Evolutionary conservation across 2,113 vertebrate genomes (phyloP), one percentile per base, ranked within the genome.

Genomic region (Mastomys coucha): DNA sequence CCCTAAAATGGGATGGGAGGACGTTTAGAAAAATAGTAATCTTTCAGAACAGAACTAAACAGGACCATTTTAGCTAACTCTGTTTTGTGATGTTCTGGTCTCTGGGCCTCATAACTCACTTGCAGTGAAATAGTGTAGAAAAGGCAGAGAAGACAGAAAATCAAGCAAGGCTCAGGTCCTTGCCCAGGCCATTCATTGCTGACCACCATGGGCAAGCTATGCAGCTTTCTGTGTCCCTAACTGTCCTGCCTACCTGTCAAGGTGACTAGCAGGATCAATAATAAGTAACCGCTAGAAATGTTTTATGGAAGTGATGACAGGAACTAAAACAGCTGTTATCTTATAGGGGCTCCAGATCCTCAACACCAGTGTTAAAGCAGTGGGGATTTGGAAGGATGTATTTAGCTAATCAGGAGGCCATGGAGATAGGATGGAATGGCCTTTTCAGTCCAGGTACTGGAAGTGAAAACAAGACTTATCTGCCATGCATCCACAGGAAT

Each of bases 1-100:
- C 39, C 39, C 2, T 22, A 60, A 45, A 63, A 49, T 51, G 14
- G 26, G 26, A 12, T 4, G 53, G 26, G 67, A 42, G 49, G 51
- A 24, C 67, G 36, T 20, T 77, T 87, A 51, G 36, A 72, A 14
- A 70, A 93, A 72, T 89, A 88, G 73, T 39, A 67, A 20, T 89
- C 91, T 86, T 81, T 53, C 13, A 97, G 45, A 28, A 56, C 22
- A 45, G 39, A 60, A 19, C 42, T 81, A 60, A 65, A 76, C n/a
- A 86, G 60, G 28, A 20, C n/a, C 89, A 49, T 72, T 94, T 91
- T 91, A 95, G 65, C 65, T 88, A 69, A 36, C 22, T 96, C 76
- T 90, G 5, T 96, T 69, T 75, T 90, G 9, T 90, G 78, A 88
- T 20, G 28, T 81, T 75, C 33, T 87, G 13, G 42, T 63, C 77